Evolutionary conservation across 1,140 invertebrate genomes (phyloP).

Genomic region (Drosophila ogumai): DNA sequence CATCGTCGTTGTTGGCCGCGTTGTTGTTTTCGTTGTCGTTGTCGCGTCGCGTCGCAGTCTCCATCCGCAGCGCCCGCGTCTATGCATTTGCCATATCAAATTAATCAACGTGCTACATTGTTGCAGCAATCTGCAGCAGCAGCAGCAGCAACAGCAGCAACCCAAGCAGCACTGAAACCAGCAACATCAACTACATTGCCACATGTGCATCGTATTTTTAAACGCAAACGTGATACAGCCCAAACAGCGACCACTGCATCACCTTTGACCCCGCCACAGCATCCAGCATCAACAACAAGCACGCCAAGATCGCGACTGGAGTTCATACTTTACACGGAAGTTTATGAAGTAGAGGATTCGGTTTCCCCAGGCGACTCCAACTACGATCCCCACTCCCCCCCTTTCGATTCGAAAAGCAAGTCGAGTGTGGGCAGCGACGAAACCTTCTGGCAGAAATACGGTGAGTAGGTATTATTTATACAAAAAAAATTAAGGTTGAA

Average conservation of each 20-base stretch:
- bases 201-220: conserved; percentile 76
- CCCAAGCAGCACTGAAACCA: conserved; percentile 27
- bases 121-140: conserved; percentile 69
- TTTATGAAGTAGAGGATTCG: conserved; percentile 65
- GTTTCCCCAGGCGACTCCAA: conserved; percentile 13
- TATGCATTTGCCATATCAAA: conserved; percentile 81
- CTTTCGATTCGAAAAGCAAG: conserved; percentile 19
- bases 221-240: conserved; percentile 80
- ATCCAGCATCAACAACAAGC: conserved; percentile 29
- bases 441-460: conserved; percentile 80
- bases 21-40: conserved; percentile 27
- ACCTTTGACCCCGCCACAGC: conserved; percentile 68
- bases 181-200: conserved; percentile 55
- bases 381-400: conserved; percentile 11
- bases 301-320: conserved; percentile 57
- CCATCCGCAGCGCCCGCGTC: conserved; percentile 64
- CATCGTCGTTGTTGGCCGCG: conserved; percentile 15
- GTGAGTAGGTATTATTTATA: conserved; percentile 60
- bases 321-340: conserved; percentile 69
- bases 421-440: conserved; percentile 21
- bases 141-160: conserved; percentile 29
- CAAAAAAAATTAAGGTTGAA: neutral
- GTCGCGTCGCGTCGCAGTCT: conserved; percentile 68
- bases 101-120: conserved; percentile 83
- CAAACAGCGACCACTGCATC: conserved; percentile 67